Base-by-base conservation (phyloP, 1,140 invertebrate species). In the Chrysomallon squamiferum region DNA sequence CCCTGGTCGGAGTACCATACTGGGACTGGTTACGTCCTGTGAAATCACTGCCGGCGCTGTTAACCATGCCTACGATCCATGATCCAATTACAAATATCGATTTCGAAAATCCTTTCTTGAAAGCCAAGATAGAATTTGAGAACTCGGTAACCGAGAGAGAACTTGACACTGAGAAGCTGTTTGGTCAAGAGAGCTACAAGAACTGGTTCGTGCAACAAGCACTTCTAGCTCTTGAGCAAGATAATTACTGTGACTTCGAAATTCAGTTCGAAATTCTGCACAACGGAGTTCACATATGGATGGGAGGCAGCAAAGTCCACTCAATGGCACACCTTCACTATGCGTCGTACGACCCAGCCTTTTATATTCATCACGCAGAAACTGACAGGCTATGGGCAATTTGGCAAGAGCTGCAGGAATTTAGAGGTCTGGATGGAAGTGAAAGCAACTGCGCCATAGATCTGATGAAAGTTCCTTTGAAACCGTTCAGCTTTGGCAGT, bases 221-320 rank as follows among this genome's bases (percentile, higher is more conserved):
- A 13, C 56, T 74, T 18, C 57, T 62, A 30, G 72, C 72, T 43
- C 30, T 74, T 18, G 72, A 74, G 41, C 72, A 74, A 47, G 66
- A 68, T 49, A 57, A 74, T 49, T 74, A 71, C 47, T 74, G 72
- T 29, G 62, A 74, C 45, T 74, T 74, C 57, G 68, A 70, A 45
- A 60, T 71, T 22, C 72, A 74, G 63, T 68, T 74, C 38, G 72
- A 74, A 60, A 64, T 73, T 11, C 54, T 63, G 29, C 68, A 70
- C 59, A 69, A 73, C 33, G 68, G 63, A 18, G 65, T 73, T 25
- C 68, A 70, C 38, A n/a, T 45, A 13, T 73, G 71, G 71, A 25
- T 70, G 22, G 71, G 71, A 9, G 71, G 71, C 4, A 29, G 11
- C n/a, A 29, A 67, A 29, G 35, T 30, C n/a, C 56, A 70, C 65